Evolutionary conservation across 2,888 invertebrate species (phyloP), one percentile per base, ranked within the genome.

Genomic region (Diadegma fenestrale): DNA sequence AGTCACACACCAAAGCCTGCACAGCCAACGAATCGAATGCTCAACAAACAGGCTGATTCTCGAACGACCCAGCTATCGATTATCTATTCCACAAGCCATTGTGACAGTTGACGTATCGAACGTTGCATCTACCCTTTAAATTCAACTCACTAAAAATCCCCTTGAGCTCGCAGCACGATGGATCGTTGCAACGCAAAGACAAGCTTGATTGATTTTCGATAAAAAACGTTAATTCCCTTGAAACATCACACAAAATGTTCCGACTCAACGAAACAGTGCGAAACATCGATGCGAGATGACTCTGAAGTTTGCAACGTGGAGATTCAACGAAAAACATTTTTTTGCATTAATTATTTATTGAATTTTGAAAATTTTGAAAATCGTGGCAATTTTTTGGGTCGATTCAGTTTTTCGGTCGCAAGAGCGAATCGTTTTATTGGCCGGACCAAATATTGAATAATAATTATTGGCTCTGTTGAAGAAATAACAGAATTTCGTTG

Each of bases 1-100:
- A 89, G 88, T 92, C 89, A 87, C 84, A 85, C 86, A 88, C 19
- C 48, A 90, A 88, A 89, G 85, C 87, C 88, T 89, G 89, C 88
- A 88, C 88, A 90, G 89, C 89, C 89, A 87, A 89, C 88, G 87
- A 78, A 66, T 58, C 43, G 14, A 54, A 51, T 58, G 33, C 41
- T 61, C 41, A 51, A 72, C 22, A 43, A 12, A 73, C 61, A 54
- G 66, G 69, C 72, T 41, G 81, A 76, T 73, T 80, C 45, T 54
- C 37, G 58, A 69, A 61, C 63, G 54, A 77, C 12, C 14, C 4
- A 43, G 43, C n/a, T 58, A 26, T 14, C 72, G n/a, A 41, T 63
- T 58, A 58, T 54, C 37, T 19, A 22, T 17, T 58, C 19, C 26
- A 30, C 26, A 45, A 8, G 22, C 19, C 4, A 7, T 7, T 45